Evolutionary conservation across 2,888 invertebrate genomes (phyloP), one percentile per base, ranked within the genome.

Genomic region (Sinohyriopsis cumingii): DNA sequence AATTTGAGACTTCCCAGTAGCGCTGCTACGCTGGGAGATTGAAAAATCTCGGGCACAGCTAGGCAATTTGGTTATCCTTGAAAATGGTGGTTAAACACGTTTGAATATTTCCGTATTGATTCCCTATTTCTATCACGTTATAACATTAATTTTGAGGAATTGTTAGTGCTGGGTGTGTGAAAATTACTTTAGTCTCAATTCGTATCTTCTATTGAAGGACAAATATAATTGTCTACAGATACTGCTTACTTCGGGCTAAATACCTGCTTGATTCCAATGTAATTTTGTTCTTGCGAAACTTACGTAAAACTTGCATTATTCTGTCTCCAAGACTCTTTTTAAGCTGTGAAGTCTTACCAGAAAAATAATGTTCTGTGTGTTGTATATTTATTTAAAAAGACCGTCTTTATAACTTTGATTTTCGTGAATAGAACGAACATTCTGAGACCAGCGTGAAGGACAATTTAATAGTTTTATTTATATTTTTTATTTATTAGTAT

Each of bases 101-200:
- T 82, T 82, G 84, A 82, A 84, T 82, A 82, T 82, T 82, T 82
- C 71, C 76, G 81, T 75, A 78, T 80, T 81, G 82, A 77, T 80
- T 77, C 76, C 76, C 78, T 73, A 78, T 77, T 76, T 77, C 71
- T 70, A 73, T 72, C 76, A 72, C 75, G 79, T 84, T 86, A 84
- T 83, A 77, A 76, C 80, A 82, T 84, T 86, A 86, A 83, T 82
- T 72, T 78, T 76, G 69, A 76, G 79, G 82, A 82, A 85, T 83
- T 77, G 82, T 74, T 59, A 59, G 76, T 78, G 80, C 75, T 80
- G 78, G 71, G 71, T 79, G 72, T 77, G 74, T 76, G 80, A 77
- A 86, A 87, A 86, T 85, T 84, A 82, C 80, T 86, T 87, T 86
- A 84, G 85, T 84, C 75, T 84, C 83, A 81, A 78, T 76, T 66